These are phyloP conservation scores for Leptopilina drosophilae DNA, from an alignment of 2,888 invertebrate species.

Conservation along the genomic window DNA sequence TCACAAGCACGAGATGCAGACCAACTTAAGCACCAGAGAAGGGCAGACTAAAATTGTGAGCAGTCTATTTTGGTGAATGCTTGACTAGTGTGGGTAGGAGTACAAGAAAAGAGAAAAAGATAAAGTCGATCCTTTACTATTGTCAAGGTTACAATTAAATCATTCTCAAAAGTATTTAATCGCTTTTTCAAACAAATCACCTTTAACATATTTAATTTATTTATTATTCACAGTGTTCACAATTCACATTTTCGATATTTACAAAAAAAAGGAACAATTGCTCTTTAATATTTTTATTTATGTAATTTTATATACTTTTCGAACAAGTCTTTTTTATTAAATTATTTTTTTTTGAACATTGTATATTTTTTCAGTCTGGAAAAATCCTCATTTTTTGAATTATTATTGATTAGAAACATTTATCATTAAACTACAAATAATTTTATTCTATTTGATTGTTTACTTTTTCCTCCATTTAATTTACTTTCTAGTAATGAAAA, in stretches of 20 bases:
- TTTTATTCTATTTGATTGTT: too few species aligned
- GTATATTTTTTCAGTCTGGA: too few species aligned
- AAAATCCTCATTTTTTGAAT: too few species aligned
- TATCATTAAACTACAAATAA: too few species aligned
- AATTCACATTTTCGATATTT: background rate
- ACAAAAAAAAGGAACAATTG: too few species aligned
- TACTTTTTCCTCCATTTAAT: too few species aligned
- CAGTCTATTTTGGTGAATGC: constrained; percentile 64
- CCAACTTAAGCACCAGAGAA: constrained; percentile 62
- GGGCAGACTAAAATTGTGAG: constrained; percentile 66
- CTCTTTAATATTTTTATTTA: too few species aligned
- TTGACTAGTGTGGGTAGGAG: constrained; percentile 54
- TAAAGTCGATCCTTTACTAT: constrained; percentile 50
- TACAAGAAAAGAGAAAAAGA: constrained; percentile 49
- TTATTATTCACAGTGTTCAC: background rate
- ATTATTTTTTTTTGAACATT: too few species aligned
- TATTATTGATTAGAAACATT: too few species aligned
- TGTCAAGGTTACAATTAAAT: constrained; percentile 47
- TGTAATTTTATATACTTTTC: too few species aligned
- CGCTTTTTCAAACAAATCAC: background rate
- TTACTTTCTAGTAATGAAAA: too few species aligned
- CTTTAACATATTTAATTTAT: background rate
- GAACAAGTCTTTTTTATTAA: too few species aligned
- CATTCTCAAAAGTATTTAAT: background rate
- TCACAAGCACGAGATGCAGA: constrained; percentile 56